A percentile compares a stretch with the other conserved stretches of the same genome.
Evolutionary conservation across 1,140 invertebrate species (phyloP).

Genomic region (Eufriesea mexicana): DNA sequence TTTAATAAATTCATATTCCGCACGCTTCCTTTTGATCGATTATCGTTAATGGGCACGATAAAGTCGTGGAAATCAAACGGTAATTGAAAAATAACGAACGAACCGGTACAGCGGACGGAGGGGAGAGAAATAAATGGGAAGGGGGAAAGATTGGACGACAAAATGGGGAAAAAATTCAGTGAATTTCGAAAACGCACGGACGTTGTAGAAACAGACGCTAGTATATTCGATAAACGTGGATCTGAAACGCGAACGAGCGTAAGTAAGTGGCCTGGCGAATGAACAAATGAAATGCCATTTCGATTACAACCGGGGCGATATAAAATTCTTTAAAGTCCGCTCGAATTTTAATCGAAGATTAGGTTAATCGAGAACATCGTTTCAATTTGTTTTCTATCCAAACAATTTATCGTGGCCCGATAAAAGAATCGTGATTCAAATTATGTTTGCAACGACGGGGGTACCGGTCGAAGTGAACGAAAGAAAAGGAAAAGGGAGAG

Average conservation of each 20-base stretch:
- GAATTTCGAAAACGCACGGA: conserved; percentile 1
- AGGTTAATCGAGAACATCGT: background rate
- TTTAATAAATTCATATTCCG: background rate
- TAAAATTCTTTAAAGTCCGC: background rate
- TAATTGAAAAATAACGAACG: conserved; percentile 20
- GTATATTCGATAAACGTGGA: conserved; percentile 14
- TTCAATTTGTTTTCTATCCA: conserved; percentile 6
- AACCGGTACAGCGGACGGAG: too few species aligned
- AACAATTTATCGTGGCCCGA: background rate
- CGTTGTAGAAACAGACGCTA: conserved; percentile 8
- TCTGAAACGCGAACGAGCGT: background rate
- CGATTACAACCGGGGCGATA: background rate
- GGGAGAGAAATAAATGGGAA: too few species aligned
- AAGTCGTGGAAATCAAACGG: background rate
- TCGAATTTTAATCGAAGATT: background rate
- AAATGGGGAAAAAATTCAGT: background rate
- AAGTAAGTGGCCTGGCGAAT: background rate
- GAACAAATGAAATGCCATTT: conserved; percentile 9
- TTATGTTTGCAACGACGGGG: background rate
- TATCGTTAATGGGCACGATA: background rate
- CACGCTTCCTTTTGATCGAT: background rate
- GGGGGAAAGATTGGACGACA: background rate
- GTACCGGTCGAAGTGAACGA: background rate
- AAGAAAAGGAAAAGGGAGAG: background rate
- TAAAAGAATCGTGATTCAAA: background rate